Conservation (phyloP, 2,113 vertebrate genomes). For the Helogale parvula region DNA sequence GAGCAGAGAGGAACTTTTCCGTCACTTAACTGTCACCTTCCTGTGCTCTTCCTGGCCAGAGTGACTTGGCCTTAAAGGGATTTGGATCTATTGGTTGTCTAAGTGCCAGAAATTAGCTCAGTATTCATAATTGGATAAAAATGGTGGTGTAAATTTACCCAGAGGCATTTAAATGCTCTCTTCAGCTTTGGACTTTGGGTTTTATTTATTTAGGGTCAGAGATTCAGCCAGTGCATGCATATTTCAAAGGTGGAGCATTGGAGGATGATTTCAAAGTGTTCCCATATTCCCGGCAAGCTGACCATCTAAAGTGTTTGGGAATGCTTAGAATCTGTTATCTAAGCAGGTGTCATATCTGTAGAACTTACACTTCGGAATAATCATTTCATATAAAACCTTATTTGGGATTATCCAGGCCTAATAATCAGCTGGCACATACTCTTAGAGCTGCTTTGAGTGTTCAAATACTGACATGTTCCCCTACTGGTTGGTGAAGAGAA, state of each 20-base stretch:
- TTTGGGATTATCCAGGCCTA: not conserved
- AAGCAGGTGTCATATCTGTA: not conserved
- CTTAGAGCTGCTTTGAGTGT: not conserved
- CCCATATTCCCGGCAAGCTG: not conserved
- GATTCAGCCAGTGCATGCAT: not conserved
- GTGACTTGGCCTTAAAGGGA: not conserved
- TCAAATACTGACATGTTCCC: not conserved
- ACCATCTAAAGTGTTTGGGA: not conserved
- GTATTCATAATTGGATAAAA: not conserved
- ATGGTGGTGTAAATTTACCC: not conserved
- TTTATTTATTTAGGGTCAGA: conserved; percentile 35
- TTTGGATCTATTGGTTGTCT: not conserved
- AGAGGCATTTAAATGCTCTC: not conserved
- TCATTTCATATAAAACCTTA: not conserved
- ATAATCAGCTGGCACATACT: not conserved
- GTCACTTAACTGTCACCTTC: not conserved
- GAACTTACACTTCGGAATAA: not conserved
- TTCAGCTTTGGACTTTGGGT: not conserved
- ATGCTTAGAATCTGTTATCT: not conserved
- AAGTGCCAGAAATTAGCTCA: not conserved
- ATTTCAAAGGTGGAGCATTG: not conserved
- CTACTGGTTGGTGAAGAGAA: not conserved
- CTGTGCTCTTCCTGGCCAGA: not conserved
- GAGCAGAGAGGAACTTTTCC: not conserved
- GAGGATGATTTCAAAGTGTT: not conserved